Evolutionary conservation across 2,888 invertebrate genomes (phyloP).

Genomic region (Acleris emargana): DNA sequence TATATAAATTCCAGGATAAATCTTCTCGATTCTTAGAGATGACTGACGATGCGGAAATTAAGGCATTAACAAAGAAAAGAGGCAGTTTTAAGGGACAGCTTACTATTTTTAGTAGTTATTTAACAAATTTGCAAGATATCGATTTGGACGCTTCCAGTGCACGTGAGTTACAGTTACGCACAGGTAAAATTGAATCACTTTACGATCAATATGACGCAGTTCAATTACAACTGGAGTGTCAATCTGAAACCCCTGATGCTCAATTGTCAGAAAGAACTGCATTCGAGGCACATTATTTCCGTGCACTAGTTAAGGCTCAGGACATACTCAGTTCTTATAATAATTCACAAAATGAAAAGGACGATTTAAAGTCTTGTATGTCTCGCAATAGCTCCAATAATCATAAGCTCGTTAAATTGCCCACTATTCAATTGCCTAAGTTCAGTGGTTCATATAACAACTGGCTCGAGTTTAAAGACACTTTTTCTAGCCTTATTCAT

Average conservation of each 20-base stretch:
- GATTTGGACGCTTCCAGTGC: too few species aligned
- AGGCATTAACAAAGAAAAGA: neutral
- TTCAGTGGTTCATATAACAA: neutral
- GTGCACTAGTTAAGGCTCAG: slow-evolving; percentile 12
- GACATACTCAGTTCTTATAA: slow-evolving; percentile 8
- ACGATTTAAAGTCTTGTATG: neutral
- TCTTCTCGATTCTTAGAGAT: too few species aligned
- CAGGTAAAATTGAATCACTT: too few species aligned
- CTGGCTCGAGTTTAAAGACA: slow-evolving; percentile 1
- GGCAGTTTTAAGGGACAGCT: too few species aligned
- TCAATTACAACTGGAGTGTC: too few species aligned
- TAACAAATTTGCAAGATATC: too few species aligned
- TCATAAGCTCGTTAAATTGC: neutral
- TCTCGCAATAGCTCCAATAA: neutral
- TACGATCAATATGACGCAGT: too few species aligned
- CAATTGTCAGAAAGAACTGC: slow-evolving; percentile 1
- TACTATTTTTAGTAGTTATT: too few species aligned
- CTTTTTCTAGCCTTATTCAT: neutral
- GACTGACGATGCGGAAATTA: too few species aligned
- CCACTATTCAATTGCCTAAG: neutral
- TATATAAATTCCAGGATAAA: too few species aligned
- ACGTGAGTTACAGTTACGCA: too few species aligned
- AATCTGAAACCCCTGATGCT: neutral
- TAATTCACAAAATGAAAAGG: neutral
- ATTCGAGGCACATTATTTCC: neutral